These are phyloP conservation scores for Acanthis flammea DNA, from an alignment of 2,797 vertebrate genomes.

Conservation along the genomic window DNA sequence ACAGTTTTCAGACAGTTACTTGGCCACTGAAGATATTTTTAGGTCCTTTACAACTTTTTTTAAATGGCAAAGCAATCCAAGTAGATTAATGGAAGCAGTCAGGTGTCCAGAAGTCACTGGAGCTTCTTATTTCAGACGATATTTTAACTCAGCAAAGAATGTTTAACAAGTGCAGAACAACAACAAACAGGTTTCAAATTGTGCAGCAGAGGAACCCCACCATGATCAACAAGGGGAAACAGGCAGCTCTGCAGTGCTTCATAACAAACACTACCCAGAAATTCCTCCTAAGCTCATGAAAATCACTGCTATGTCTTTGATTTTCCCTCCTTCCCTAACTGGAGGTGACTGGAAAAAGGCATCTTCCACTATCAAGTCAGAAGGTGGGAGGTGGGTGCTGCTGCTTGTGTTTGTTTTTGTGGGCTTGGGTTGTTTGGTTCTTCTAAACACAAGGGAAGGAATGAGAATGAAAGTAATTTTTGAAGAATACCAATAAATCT, in stretches of 20 bases:
- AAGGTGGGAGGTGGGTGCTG: neutral
- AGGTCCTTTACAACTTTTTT: conserved; percentile 22
- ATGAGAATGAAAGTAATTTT: neutral
- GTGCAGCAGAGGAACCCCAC: neutral
- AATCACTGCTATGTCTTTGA: neutral
- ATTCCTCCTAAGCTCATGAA: neutral
- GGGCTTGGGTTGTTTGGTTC: neutral
- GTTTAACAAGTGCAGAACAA: neutral
- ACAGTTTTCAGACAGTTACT: conserved; percentile 41
- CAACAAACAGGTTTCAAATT: neutral
- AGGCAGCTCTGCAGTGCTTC: neutral
- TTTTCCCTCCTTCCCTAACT: neutral
- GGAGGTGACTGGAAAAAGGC: neutral
- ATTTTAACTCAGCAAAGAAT: neutral
- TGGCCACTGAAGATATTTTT: conserved; percentile 52
- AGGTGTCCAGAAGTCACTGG: neutral
- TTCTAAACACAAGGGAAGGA: neutral
- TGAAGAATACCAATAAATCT: neutral
- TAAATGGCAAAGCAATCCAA: conserved; percentile 28
- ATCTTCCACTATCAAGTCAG: neutral
- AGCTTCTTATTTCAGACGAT: neutral
- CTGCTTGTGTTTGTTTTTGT: neutral
- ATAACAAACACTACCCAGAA: neutral
- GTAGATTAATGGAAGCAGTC: conserved; percentile 22
- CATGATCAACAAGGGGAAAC: neutral